These are phyloP conservation scores for Cactoblastis cactorum DNA, from an alignment of 2,888 invertebrate genomes.

Conservation along the genomic window DNA sequence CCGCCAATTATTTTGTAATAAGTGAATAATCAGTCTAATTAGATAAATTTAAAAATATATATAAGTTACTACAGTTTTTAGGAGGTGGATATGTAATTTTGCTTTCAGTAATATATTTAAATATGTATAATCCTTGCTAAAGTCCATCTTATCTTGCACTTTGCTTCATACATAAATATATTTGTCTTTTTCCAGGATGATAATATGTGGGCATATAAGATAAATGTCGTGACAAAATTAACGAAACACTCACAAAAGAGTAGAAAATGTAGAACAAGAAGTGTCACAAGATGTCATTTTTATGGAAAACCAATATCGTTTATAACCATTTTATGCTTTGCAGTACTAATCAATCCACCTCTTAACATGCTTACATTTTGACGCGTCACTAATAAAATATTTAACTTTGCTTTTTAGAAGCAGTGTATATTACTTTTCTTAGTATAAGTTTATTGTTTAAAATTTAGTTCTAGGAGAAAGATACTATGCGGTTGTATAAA, in stretches of 20 bases:
- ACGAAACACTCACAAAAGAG: constrained; percentile 25
- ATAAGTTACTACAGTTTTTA: constrained; percentile 12
- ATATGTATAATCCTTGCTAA: not conserved
- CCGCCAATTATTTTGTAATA: no score
- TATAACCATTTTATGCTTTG: constrained; percentile 42
- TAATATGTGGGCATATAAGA: constrained; percentile 45
- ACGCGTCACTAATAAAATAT: constrained; percentile 20
- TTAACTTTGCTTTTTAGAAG: constrained; percentile 23
- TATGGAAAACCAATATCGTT: constrained; percentile 20
- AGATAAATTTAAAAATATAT: no score
- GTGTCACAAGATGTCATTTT: constrained; percentile 21
- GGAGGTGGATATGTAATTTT: constrained; percentile 21
- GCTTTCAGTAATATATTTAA: not conserved
- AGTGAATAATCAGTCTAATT: no score
- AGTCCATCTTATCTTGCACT: not conserved
- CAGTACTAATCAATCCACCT: constrained; percentile 50
- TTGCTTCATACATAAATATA: constrained; percentile 16
- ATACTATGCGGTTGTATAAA: not conserved
- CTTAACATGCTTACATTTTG: constrained; percentile 24
- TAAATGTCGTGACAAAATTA: constrained; percentile 9
- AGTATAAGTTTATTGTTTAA: constrained; percentile 2
- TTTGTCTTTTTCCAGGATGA: constrained; percentile 60
- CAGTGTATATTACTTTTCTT: not conserved
- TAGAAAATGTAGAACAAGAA: constrained; percentile 15
- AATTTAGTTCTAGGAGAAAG: not conserved